Percentiles rank a stretch among this genome's conserved stretches.
Evolutionary conservation across 2,797 vertebrate genomes (phyloP).

Genomic region (Glossophaga mutica): DNA sequence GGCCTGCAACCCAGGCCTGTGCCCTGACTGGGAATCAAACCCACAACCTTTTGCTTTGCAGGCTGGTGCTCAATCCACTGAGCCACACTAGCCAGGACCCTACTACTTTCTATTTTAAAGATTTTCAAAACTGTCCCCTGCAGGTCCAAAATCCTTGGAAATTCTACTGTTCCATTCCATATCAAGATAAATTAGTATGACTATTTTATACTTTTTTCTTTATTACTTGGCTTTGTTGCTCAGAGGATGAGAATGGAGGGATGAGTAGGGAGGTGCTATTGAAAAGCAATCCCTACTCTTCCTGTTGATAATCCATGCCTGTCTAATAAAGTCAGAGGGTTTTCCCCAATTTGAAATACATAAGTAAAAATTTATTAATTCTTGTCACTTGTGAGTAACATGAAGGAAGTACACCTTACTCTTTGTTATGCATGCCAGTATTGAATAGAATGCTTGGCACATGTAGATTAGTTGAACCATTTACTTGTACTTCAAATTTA

Average conservation of each 20-base stretch:
- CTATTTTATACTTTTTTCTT: background rate
- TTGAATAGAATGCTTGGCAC: background rate
- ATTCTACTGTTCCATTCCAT: background rate
- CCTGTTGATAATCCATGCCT: background rate
- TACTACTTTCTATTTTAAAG: background rate
- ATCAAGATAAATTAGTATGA: background rate
- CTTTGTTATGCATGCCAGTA: background rate
- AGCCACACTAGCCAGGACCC: too few species aligned
- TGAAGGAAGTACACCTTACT: conserved; percentile 4
- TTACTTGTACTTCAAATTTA: background rate
- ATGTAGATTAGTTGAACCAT: background rate
- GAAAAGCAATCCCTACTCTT: background rate
- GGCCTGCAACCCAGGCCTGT: too few species aligned
- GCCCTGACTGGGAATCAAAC: too few species aligned
- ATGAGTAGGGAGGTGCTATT: background rate
- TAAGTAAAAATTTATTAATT: background rate
- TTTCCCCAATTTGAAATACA: background rate
- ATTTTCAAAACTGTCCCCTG: background rate
- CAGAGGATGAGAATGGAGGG: background rate
- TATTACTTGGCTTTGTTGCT: background rate
- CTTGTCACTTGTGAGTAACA: background rate
- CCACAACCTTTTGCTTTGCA: too few species aligned
- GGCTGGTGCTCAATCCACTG: too few species aligned
- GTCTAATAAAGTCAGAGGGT: background rate
- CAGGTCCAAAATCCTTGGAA: background rate